Conservation (phyloP, 2,113 vertebrate genomes). For the Hippocampus guttulatus region DNA sequence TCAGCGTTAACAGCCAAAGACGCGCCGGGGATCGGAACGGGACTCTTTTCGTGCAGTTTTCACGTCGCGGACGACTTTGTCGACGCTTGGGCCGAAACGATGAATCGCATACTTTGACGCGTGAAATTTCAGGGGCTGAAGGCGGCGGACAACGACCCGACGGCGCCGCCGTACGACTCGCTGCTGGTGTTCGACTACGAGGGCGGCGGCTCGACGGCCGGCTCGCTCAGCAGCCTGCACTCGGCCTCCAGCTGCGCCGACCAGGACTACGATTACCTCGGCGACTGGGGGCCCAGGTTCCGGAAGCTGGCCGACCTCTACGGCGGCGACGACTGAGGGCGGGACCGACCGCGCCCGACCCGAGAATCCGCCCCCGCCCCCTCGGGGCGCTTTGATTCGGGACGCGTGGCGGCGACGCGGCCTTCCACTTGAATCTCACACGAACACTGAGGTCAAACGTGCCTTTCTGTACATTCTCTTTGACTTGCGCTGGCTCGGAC, state of each 20-base stretch:
- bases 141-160: constrained; percentile 94
- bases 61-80: no score
- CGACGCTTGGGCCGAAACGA: no score
- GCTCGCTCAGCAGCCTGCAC: constrained; percentile 94
- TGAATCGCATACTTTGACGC: no score
- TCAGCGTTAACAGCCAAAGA: no score
- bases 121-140: constrained; percentile 81
- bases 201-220: constrained; percentile 92
- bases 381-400: constrained; percentile 13
- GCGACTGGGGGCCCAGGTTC: constrained; percentile 96
- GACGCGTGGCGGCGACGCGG: constrained; percentile 72
- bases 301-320: constrained; percentile 98
- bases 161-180: constrained; percentile 93
- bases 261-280: constrained; percentile 99
- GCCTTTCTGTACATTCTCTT: constrained; percentile 99
- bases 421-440: constrained; percentile 99
- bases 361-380: constrained; percentile 12
- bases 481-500: constrained; percentile 83
- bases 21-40: no score
- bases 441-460: constrained; percentile 99
- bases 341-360: neutral
- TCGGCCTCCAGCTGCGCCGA: constrained; percentile 92
- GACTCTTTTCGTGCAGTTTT: no score
- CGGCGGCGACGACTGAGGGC: constrained; percentile 82
- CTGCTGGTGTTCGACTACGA: constrained; percentile 97